Percentiles rank a stretch among this genome's conserved stretches.
These are phyloP conservation scores for Acanthococcus lagerstroemiae DNA, from an alignment of 2,888 invertebrate genomes.

Conservation along the genomic window DNA sequence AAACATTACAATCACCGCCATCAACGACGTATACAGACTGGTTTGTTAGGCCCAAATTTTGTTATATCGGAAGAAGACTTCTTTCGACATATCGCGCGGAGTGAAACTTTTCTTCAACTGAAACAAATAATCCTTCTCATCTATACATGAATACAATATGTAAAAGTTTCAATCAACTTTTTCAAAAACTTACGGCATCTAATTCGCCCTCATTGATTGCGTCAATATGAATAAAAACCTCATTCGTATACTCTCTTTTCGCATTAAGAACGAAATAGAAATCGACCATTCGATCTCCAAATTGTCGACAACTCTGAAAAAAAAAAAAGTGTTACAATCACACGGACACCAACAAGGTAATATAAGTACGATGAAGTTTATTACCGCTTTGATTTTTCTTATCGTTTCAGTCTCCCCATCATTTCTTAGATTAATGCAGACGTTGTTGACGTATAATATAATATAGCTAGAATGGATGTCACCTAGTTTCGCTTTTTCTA, in stretches of 20 bases:
- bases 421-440: background rate
- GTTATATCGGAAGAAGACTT: background rate
- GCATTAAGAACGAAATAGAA: background rate
- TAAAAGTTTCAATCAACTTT: slow-evolving; percentile 6
- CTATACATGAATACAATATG: background rate
- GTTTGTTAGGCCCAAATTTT: background rate
- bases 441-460: background rate
- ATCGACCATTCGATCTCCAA: background rate
- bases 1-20: background rate
- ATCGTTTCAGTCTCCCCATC: slow-evolving; percentile 1
- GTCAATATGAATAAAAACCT: background rate
- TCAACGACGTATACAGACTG: background rate
- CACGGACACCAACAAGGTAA: slow-evolving; percentile 4
- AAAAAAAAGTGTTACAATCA: background rate
- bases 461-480: background rate
- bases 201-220: background rate
- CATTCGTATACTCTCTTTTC: background rate
- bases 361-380: slow-evolving; percentile 4
- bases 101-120: slow-evolving; percentile 1
- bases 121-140: slow-evolving; percentile 8
- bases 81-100: background rate
- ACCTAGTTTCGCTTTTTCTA: background rate
- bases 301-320: background rate
- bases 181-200: slow-evolving; percentile 1
- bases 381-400: slow-evolving; percentile 4